Percentiles rank a stretch among this genome's conserved stretches.
Conservation (phyloP, 2,888 invertebrate species). For the Uropetala carovei region DNA sequence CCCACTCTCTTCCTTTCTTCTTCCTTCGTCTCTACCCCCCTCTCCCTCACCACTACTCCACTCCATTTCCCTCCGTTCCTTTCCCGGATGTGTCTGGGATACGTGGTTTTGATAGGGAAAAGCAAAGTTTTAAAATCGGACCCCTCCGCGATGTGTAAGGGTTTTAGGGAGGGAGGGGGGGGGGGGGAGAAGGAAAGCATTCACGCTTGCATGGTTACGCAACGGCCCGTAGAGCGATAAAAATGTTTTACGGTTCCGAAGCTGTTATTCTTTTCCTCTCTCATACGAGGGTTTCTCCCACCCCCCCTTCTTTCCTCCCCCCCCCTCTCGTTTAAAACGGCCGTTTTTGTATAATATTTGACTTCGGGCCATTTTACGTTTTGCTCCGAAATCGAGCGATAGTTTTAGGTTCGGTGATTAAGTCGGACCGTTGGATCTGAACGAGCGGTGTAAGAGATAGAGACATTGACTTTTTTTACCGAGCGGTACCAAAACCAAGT, state of each 20-base stretch:
- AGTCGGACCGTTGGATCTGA: no score
- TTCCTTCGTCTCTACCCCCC: neutral
- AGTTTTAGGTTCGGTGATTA: no score
- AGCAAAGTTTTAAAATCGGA: neutral
- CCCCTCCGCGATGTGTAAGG: neutral
- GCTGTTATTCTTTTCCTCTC: neutral
- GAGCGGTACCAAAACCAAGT: no score
- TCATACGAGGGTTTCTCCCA: neutral
- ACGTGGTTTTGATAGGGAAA: neutral
- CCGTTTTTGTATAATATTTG: no score
- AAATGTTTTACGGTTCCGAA: constrained; percentile 14
- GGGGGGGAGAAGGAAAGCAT: neutral
- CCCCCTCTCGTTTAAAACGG: no score
- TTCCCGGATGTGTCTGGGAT: neutral
- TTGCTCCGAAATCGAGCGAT: no score
- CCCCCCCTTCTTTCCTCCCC: neutral
- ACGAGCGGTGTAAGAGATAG: no score
- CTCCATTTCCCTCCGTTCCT: neutral
- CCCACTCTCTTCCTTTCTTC: neutral
- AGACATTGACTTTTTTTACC: no score
- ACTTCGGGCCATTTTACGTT: no score
- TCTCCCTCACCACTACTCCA: neutral
- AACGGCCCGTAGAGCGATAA: neutral
- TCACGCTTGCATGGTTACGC: neutral
- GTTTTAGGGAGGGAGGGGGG: no score